These are phyloP conservation scores for Cathartes aura DNA, from an alignment of 2,113 vertebrate genomes.

Conservation along the genomic window DNA sequence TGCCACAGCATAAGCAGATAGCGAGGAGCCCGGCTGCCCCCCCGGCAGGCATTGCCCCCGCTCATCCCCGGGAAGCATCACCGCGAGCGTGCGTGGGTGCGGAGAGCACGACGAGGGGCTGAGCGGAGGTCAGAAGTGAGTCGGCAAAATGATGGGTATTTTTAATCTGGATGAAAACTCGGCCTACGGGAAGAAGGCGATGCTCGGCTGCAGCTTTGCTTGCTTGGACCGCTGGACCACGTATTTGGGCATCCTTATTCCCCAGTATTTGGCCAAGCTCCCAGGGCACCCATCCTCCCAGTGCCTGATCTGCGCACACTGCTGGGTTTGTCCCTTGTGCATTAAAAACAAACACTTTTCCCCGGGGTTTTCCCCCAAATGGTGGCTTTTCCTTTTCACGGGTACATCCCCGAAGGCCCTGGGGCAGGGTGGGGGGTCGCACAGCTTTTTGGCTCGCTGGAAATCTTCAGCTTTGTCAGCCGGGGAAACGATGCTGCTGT, in stretches of 20 bases:
- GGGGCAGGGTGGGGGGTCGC: accelerated
- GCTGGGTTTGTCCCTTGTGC: not conserved
- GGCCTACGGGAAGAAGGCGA: not conserved
- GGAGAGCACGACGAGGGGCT: accelerated
- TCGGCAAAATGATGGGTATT: accelerated
- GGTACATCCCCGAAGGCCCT: not conserved
- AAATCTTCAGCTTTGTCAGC: not conserved
- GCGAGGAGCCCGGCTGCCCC: not conserved
- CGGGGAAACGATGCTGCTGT: not conserved
- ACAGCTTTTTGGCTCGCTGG: accelerated
- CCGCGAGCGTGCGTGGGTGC: accelerated
- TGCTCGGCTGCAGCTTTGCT: not conserved
- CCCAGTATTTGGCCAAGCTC: no score
- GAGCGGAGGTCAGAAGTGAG: not conserved
- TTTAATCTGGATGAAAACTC: not conserved
- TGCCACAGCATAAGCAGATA: not conserved
- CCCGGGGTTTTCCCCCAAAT: not conserved
- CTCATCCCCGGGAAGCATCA: not conserved
- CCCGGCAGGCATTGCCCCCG: accelerated
- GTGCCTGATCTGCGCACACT: not conserved
- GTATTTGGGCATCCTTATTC: not conserved
- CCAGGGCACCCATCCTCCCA: not conserved
- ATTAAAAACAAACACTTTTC: not conserved
- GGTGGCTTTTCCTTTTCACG: not conserved
- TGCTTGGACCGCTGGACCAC: not conserved